Percentiles rank a stretch among this genome's conserved stretches.
Evolutionary conservation across 2,113 vertebrate species (phyloP).

Genomic region (Aix galericulata): DNA sequence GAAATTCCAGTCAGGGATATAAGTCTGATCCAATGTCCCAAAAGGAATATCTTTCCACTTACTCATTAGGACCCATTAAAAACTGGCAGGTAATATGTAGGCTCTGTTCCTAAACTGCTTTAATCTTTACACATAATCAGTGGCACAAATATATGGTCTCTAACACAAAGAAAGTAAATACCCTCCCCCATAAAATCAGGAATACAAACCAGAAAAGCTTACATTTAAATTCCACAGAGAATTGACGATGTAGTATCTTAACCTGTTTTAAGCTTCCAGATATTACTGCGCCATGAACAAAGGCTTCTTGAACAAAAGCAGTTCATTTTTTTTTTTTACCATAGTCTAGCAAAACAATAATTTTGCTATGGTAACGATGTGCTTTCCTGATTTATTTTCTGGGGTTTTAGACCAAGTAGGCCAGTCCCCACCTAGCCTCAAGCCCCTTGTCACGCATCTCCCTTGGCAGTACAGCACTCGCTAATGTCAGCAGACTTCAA

Average conservation of each 20-base stretch:
- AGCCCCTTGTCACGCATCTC: background rate
- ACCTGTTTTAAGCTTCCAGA: background rate
- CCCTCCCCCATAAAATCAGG: background rate
- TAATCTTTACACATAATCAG: background rate
- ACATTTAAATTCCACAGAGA: background rate
- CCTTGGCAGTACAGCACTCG: background rate
- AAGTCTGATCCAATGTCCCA: background rate
- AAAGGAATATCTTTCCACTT: background rate
- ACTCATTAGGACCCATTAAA: background rate
- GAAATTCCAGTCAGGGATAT: background rate
- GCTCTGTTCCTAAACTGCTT: background rate
- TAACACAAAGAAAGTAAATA: background rate
- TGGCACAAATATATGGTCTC: background rate
- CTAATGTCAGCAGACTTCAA: background rate
- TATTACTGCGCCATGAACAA: background rate
- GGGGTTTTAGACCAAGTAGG: background rate
- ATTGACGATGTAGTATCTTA: background rate
- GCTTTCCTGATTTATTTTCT: background rate
- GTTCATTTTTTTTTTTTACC: background rate
- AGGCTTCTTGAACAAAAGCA: background rate
- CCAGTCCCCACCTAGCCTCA: background rate
- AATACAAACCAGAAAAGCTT: background rate
- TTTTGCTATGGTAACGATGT: slow-evolving; percentile 14
- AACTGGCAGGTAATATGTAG: background rate
- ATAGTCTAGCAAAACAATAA: background rate